Evolutionary conservation across 2,113 vertebrate genomes (phyloP), one percentile per base, ranked within the genome.

Genomic region (Pipra filicauda): DNA sequence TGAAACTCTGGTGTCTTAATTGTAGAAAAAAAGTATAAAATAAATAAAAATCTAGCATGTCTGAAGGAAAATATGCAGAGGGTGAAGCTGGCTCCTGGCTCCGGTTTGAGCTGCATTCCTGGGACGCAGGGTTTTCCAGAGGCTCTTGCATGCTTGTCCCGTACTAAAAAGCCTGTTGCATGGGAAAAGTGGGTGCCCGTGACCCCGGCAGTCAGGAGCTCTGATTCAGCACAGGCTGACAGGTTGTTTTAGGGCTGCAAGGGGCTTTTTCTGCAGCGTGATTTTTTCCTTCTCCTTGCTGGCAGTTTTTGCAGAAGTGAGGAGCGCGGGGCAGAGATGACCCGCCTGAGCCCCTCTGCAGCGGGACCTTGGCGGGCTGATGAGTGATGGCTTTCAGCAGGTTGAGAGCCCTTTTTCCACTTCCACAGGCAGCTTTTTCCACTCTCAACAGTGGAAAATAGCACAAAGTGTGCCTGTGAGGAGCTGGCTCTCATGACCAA

Each of bases 401-500:
- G 85, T 96, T 97, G 31, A 88, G 79, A 83, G 91, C 91, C 85
- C 43, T 84, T 91, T 96, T 96, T 95, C 96, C 94, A 41, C 77
- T 94, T 82, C 76, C 95, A 88, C 69, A 52, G 86, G 85, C 18
- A 61, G 93, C 80, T 92, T 87, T 95, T 96, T 95, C 95, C 94
- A 73, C 74, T 78, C 69, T n/a, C 64, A 24, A 0, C 51, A 8
- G 79, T 80, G 96, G 94, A 96, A 97, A 97, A 82, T 58, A 92
- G 86, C 76, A 83, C 75, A 16, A 59, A 85, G 35, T n/a, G 75
- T 91, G 66, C 78, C 28, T 70, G 49, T 58, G 79, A 90, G 88
- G 75, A 80, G 91, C 80, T 89, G 74, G 27, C 90, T 78, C 78
- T 67, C 43, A 8, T 94, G 94, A 93, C 91, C 81, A 11, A 70